Conservation (phyloP, 1,140 invertebrate genomes). For the Papilio machaon region DNA sequence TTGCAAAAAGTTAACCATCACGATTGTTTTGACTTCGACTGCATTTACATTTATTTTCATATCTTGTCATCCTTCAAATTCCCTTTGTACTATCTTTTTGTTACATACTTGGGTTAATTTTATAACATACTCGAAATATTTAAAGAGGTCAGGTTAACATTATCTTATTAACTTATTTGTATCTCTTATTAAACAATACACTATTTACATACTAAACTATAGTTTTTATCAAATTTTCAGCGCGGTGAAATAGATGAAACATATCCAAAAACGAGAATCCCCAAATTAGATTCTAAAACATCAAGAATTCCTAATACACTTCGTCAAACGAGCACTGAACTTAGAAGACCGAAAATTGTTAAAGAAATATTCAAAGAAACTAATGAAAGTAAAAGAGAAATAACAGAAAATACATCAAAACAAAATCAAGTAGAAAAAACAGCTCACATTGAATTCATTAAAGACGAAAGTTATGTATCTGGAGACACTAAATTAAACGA, state of each 20-base stretch:
- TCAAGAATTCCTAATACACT: not conserved
- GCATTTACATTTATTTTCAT: no score
- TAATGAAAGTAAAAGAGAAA: not conserved
- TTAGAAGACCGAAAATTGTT: conserved; percentile 44
- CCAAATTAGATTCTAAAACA: conserved; percentile 38
- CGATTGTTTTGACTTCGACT: no score
- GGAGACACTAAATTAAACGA: not conserved
- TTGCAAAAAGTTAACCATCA: no score
- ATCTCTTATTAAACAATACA: no score
- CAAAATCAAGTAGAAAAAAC: not conserved
- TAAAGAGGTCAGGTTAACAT: no score
- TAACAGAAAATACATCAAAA: not conserved
- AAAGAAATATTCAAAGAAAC: conserved; percentile 47
- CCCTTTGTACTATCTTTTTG: no score
- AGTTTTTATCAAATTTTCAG: conserved; percentile 35
- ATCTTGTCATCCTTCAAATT: no score
- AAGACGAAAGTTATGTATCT: not conserved
- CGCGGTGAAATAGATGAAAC: conserved; percentile 33
- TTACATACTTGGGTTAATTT: no score
- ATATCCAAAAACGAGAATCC: conserved; percentile 14
- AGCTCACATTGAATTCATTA: not conserved
- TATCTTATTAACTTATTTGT: no score
- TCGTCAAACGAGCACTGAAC: conserved; percentile 11
- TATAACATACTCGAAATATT: no score
- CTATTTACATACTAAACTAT: not conserved